Evolutionary conservation across 2,797 vertebrate species (phyloP).

Genomic region (Megaceryle alcyon): DNA sequence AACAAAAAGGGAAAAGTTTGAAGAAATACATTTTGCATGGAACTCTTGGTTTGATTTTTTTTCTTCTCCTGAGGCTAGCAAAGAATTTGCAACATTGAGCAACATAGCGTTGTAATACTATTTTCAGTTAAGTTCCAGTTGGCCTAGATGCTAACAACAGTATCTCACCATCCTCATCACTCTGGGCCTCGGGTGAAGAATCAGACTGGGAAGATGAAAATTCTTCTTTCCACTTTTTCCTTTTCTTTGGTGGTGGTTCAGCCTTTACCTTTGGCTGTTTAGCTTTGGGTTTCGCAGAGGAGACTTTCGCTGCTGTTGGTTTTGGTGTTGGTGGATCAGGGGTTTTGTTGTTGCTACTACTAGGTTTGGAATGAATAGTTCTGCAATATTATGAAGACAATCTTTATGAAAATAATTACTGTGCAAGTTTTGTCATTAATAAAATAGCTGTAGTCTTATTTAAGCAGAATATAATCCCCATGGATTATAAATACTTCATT

Average conservation of each 20-base stretch:
- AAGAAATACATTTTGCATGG: not conserved
- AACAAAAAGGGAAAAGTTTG: not conserved
- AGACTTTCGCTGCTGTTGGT: constrained; percentile 80
- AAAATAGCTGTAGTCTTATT: not conserved
- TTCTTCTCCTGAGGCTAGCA: not conserved
- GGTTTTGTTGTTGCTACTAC: constrained; percentile 79
- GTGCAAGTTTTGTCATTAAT: not conserved
- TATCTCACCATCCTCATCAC: constrained; percentile 85
- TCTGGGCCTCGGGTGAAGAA: constrained; percentile 89
- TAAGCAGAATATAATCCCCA: not conserved
- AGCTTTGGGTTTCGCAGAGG: constrained; percentile 85
- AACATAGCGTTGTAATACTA: not conserved
- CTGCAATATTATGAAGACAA: constrained; percentile 46
- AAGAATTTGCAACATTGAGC: not conserved
- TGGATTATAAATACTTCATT: not conserved
- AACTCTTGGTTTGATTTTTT: not conserved
- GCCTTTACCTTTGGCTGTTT: constrained; percentile 91
- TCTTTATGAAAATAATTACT: not conserved
- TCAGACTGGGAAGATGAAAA: constrained; percentile 88
- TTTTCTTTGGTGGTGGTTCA: constrained; percentile 97
- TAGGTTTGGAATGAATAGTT: constrained; percentile 73
- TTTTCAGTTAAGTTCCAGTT: not conserved
- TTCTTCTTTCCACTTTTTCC: constrained; percentile 97
- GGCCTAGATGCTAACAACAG: not conserved
- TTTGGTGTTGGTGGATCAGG: constrained; percentile 80